These are phyloP conservation scores for Noctua fimbriata DNA, from an alignment of 2,888 invertebrate species.

Conservation along the genomic window DNA sequence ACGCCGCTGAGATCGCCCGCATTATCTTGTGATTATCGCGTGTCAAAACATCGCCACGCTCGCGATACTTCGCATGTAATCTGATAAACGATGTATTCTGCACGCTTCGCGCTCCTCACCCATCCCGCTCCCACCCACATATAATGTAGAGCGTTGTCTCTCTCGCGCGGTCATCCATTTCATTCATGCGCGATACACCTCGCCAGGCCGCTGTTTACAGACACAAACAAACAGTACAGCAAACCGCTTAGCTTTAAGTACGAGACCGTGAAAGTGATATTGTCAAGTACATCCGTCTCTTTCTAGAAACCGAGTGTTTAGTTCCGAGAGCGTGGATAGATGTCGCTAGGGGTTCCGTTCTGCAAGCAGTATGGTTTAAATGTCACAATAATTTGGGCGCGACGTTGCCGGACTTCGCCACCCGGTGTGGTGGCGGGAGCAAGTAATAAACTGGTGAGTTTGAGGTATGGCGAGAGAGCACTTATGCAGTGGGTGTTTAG, in stretches of 20 bases:
- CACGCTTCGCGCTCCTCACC: conserved; percentile 85
- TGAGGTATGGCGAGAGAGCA: conserved; percentile 71
- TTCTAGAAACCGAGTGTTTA: conserved; percentile 83
- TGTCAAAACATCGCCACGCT: conserved; percentile 91
- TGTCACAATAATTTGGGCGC: conserved; percentile 89
- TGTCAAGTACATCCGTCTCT: conserved; percentile 87
- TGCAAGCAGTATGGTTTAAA: conserved; percentile 80
- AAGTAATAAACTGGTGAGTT: conserved; percentile 81
- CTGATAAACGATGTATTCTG: conserved; percentile 91
- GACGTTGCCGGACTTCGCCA: conserved; percentile 90
- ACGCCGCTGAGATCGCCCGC: conserved; percentile 88
- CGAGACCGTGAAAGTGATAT: conserved; percentile 90
- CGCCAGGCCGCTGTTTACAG: conserved; percentile 90
- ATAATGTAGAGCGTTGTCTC: conserved; percentile 74
- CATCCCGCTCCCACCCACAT: conserved; percentile 75
- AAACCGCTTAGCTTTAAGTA: conserved; percentile 91
- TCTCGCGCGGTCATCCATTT: conserved; percentile 87
- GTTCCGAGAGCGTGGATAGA: conserved; percentile 80
- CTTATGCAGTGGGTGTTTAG: conserved; percentile 72
- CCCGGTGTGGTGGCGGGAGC: conserved; percentile 86
- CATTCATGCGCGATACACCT: conserved; percentile 90
- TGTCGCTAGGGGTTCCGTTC: conserved; percentile 85
- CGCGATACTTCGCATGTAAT: conserved; percentile 91
- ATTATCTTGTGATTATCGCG: conserved; percentile 91
- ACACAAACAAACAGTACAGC: conserved; percentile 91